Percentiles rank a stretch among this genome's conserved stretches.
These are phyloP conservation scores for Diorhabda carinulata DNA, from an alignment of 1,140 invertebrate species.

Conservation along the genomic window DNA sequence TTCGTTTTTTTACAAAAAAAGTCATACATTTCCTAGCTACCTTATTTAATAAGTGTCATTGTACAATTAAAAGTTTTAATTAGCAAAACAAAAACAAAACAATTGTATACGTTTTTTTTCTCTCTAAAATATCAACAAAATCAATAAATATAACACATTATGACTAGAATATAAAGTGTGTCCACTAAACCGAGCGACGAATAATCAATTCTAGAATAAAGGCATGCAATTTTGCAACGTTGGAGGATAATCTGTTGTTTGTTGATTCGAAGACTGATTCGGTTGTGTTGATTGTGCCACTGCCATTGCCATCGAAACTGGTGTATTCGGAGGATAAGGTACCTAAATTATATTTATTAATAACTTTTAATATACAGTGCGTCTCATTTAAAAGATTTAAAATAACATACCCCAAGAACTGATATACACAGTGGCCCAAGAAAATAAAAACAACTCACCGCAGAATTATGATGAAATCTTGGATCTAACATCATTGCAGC, in stretches of 20 bases:
- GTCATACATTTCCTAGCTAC: no score
- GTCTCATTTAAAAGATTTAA: not conserved
- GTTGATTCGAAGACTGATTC: slow-evolving; percentile 43
- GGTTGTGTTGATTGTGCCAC: slow-evolving; percentile 46
- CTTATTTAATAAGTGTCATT: no score
- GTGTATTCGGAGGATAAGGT: slow-evolving; percentile 44
- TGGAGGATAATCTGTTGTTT: slow-evolving; percentile 48
- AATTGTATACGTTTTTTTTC: no score
- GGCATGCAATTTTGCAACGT: slow-evolving; percentile 47
- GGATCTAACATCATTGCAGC: slow-evolving; percentile 49
- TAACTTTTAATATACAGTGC: slow-evolving; percentile 6
- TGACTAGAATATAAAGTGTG: no score
- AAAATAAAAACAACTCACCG: slow-evolving; percentile 31
- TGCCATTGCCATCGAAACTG: slow-evolving; percentile 49
- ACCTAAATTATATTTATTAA: slow-evolving; percentile 33
- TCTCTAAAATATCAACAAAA: no score
- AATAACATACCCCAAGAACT: not conserved
- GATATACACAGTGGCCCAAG: not conserved
- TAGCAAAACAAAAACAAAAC: no score
- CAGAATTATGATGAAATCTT: slow-evolving; percentile 46
- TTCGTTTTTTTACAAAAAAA: no score
- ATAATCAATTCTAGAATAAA: slow-evolving; percentile 37
- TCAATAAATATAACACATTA: no score
- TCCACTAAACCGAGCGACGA: not conserved
- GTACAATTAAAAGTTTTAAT: no score